Evolutionary conservation across 1,140 invertebrate species (phyloP).

Genomic region (fruit fly (Drosophila melanogaster)): Release_6_plus_ISO1_MT NT_037436.4:18547501-18548000

Average conservation of each 20-base stretch:
- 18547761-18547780: conserved; percentile 63
- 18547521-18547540: too few relatives aligned
- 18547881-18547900: neutral
- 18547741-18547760: conserved; percentile 55
- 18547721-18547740: conserved; percentile 58
- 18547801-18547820: conserved; percentile 20
- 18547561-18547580: too few relatives aligned
- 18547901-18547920: conserved; percentile 15
- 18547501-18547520: neutral
- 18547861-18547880: conserved; percentile 16
- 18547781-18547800: conserved; percentile 33
- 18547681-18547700: conserved; percentile 51
- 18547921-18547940: conserved; percentile 58
- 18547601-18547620: too few relatives aligned
- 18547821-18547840: conserved; percentile 32
- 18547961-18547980: conserved; percentile 57
- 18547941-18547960: conserved; percentile 73
- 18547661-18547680: conserved; percentile 57
- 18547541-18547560: too few relatives aligned
- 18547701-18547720: conserved; percentile 37
- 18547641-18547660: too few relatives aligned
- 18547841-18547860: conserved; percentile 54
- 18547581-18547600: too few relatives aligned
- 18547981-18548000: conserved; percentile 52
- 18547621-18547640: too few relatives aligned